Evolutionary conservation across 2,888 invertebrate genomes (phyloP).

Genomic region (Eumerus sabulonum): DNA sequence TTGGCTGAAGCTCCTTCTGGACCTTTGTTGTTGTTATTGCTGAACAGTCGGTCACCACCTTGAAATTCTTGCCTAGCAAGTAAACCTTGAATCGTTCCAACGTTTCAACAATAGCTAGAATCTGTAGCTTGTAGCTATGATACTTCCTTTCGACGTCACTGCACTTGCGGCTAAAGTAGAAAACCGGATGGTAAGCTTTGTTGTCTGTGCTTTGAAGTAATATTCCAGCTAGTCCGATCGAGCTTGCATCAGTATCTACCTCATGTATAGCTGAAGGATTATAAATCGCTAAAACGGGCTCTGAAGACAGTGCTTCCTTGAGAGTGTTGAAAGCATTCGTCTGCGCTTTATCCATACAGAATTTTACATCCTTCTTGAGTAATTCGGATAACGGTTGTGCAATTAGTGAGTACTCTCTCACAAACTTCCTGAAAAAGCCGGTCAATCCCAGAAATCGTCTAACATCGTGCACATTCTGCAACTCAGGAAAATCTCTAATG

Average conservation of each 20-base stretch:
- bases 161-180: constrained; percentile 11
- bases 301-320: background rate
- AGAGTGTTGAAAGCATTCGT: constrained; percentile 3
- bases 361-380: background rate
- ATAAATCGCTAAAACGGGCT: constrained; percentile 9
- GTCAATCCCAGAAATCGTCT: constrained; percentile 11
- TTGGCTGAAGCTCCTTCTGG: constrained; percentile 6
- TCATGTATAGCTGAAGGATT: background rate
- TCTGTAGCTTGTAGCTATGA: constrained; percentile 72
- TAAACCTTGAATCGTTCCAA: constrained; percentile 72
- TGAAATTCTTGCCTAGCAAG: constrained; percentile 69
- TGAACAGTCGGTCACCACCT: constrained; percentile 47
- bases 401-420: constrained; percentile 3
- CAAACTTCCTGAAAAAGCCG: constrained; percentile 17
- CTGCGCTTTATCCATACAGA: background rate
- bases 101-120: constrained; percentile 72
- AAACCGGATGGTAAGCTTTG: background rate
- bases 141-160: constrained; percentile 69
- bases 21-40: constrained; percentile 7
- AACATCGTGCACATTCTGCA: constrained; percentile 1
- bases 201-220: background rate
- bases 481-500: background rate
- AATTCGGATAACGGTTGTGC: background rate
- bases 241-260: constrained; percentile 11
- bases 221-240: constrained; percentile 12